A percentile compares a stretch with the other conserved stretches of the same genome.
Conservation (phyloP, 2,113 vertebrate species). For the Lates calcarifer region DNA sequence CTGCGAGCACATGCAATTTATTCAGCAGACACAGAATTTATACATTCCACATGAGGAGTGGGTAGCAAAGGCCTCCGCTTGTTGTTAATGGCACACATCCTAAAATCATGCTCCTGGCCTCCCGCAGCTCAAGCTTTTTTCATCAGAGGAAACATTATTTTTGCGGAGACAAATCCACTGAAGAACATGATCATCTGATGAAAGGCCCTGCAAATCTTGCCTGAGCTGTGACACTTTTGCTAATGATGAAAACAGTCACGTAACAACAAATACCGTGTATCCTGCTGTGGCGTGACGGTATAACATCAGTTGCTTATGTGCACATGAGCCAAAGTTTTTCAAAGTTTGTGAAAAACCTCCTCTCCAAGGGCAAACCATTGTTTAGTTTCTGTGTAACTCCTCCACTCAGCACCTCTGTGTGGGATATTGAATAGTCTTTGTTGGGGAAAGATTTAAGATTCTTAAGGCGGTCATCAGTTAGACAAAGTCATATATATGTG, state of each 20-base stretch:
- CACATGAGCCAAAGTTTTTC: conserved; percentile 14
- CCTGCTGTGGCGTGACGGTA: conserved; percentile 5
- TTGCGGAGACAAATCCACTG: conserved; percentile 78
- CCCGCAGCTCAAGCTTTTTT: conserved; percentile 63
- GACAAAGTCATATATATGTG: conserved; percentile 36
- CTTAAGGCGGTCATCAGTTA: conserved; percentile 41
- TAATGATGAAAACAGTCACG: conserved; percentile 57
- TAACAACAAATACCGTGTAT: conserved; percentile 38
- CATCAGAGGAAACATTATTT: conserved; percentile 77
- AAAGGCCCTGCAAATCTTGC: conserved; percentile 79
- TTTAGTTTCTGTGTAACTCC: conserved; percentile 34
- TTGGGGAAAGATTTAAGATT: conserved; percentile 49
- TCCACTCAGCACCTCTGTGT: conserved; percentile 55
- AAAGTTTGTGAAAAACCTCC: conserved; percentile 7
- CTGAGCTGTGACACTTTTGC: conserved; percentile 46
- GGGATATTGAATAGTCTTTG: conserved; percentile 15
- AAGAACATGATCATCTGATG: conserved; percentile 77
- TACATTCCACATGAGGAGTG: conserved; percentile 75
- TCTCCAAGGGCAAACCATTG: conserved; percentile 24
- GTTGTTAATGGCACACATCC: conserved; percentile 85
- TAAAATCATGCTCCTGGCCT: conserved; percentile 82
- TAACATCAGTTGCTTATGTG: not conserved
- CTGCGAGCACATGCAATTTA: conserved; percentile 60
- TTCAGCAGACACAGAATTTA: conserved; percentile 70
- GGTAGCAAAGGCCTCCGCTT: conserved; percentile 57